Base-by-base conservation (phyloP, 2,113 vertebrate species). In the Laterallus jamaicensis region DNA sequence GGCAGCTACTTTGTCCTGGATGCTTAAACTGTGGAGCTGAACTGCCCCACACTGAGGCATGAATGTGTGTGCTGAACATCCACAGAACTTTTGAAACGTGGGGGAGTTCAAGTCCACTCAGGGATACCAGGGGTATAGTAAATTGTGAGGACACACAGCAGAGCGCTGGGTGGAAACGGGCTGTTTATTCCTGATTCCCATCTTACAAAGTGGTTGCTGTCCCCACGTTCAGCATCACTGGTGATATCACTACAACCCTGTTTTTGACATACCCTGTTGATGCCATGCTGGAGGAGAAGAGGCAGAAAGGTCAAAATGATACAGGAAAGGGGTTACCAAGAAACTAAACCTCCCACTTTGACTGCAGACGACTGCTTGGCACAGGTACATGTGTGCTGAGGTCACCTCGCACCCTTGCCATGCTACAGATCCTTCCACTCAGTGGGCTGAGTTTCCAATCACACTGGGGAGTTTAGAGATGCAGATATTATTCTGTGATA, bases 321-420 rank as follows among this genome's bases (percentile, higher is more conserved):
- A n/a, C 28, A 68, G 67, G 75, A 44, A 58, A 37, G 21, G 50
- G 5, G 5, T 18, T 73, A 20, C 20, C 20, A 20, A 22, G 54
- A 42, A 64, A 28, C 11, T 60, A 6, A 75, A 42, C 11, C 4
- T 0, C 19, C 13, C 2, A 0, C 40, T 17, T 40, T 56, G 7
- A 2, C 25, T 42, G 37, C 5, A 56, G 24, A 4, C 0, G 2
- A 29, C 52, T 39, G 26, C 25, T 49, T 32, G 54, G 40, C 5
- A 5, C 2, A 56, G 64, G 40, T 18, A 12, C 50, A 32, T 2
- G 0, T 24, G 18, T 28, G 2, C 58, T 2, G 0, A 15, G 40
- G 71, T 28, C 79, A 6, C 39, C 37, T 5, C 86, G 50, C 31
- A 54, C 21, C 52, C 54, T 58, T 25, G 4, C 2, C 11, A 5